Conservation (phyloP, 2,797 vertebrate genomes). For the Anomalospiza imberbis region DNA sequence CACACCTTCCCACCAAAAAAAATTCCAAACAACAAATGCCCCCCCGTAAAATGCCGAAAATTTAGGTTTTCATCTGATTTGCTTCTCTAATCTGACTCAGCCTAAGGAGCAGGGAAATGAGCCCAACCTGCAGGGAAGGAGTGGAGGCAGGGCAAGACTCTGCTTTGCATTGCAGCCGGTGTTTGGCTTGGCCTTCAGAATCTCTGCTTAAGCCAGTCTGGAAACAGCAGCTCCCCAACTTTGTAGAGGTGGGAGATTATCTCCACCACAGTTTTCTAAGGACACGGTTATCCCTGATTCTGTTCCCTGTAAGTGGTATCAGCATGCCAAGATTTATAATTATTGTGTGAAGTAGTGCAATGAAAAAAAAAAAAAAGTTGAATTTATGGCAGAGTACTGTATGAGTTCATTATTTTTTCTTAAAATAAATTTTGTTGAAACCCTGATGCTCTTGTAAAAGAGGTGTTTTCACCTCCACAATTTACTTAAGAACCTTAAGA, state of each 20-base stretch:
- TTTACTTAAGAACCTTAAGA: background rate
- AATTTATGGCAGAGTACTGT: background rate
- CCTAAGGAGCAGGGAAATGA: background rate
- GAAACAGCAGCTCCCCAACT: background rate
- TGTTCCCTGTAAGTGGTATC: background rate
- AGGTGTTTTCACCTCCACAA: background rate
- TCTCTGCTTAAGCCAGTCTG: background rate
- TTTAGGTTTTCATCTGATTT: background rate
- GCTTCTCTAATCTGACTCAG: background rate
- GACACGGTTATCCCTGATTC: background rate
- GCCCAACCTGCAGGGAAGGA: background rate
- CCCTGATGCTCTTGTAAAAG: background rate
- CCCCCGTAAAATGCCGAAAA: background rate
- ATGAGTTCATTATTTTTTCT: background rate
- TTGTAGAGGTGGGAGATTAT: background rate
- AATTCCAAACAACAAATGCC: background rate
- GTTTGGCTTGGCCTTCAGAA: background rate
- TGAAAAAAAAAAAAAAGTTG: background rate
- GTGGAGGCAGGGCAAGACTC: background rate
- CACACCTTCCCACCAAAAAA: background rate
- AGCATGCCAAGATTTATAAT: background rate
- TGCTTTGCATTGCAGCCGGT: background rate
- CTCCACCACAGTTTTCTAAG: background rate
- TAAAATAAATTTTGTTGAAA: background rate
- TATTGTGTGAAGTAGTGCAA: background rate